phyloP scores from a whole-genome alignment of 1,140 invertebrate genomes.

The Scaptomyza montana region DNA sequence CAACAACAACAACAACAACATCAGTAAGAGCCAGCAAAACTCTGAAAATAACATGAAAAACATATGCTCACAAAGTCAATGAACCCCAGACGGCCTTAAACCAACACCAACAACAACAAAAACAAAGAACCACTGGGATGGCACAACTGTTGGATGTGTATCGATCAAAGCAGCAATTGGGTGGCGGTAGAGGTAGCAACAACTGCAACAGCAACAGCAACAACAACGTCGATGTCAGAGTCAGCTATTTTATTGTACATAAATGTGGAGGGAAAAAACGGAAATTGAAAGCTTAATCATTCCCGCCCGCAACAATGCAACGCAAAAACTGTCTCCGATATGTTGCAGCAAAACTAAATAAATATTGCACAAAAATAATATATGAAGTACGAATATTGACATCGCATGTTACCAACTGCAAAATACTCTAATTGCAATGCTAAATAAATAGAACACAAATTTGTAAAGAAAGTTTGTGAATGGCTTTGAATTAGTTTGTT shows the following conservation, averaged over 20 bases:
- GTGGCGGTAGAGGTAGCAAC: neutral
- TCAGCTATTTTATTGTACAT: slow-evolving; percentile 32
- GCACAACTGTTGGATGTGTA: slow-evolving; percentile 48
- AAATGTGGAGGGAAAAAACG: neutral
- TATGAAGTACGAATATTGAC: too few relatives aligned
- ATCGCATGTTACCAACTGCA: slow-evolving; percentile 22
- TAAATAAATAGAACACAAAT: too few relatives aligned
- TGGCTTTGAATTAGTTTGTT: too few relatives aligned
- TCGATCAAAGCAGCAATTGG: slow-evolving; percentile 60
- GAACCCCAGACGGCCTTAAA: slow-evolving; percentile 54
- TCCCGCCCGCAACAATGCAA: slow-evolving; percentile 21
- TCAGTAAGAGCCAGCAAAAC: neutral
- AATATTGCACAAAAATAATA: slow-evolving; percentile 19
- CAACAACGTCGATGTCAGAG: slow-evolving; percentile 1
- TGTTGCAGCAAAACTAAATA: slow-evolving; percentile 53
- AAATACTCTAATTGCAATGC: slow-evolving; percentile 1
- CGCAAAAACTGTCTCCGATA: slow-evolving; percentile 60
- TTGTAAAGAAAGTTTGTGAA: too few relatives aligned
- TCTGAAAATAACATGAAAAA: slow-evolving; percentile 41
- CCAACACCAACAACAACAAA: neutral
- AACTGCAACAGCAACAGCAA: too few relatives aligned
- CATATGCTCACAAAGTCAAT: slow-evolving; percentile 65
- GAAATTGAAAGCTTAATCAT: slow-evolving; percentile 36
- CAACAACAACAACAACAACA: neutral
- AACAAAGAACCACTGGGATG: slow-evolving; percentile 30